Base-by-base conservation (phyloP, 1,140 invertebrate genomes). In the Drosophila sulfurigaster region DNA sequence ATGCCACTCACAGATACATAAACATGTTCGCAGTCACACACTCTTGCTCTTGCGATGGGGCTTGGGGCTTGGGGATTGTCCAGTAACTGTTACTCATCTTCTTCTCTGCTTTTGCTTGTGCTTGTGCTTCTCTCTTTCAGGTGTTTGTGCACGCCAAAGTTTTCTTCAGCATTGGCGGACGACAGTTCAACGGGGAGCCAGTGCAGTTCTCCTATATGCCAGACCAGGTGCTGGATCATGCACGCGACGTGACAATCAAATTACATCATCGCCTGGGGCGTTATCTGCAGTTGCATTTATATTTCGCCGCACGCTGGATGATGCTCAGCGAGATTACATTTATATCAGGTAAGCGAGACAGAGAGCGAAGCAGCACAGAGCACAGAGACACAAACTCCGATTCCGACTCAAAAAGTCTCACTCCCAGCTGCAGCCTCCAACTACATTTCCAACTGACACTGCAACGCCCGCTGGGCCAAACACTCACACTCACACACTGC, bases 301-400 rank as follows among this genome's bases (percentile, higher is more conserved):
- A 96, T 93, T 98, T 98, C 91, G 96, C 96, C 52, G 94, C 96
- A 5, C 94, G 95, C 73, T 98, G 97, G 97, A 96, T 98, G 78
- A 95, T 98, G 94, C 94, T 98, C 75, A 97, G 97, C 88, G 97
- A 98, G 93, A 95, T 98, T 57, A 94, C 95, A 63, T 97, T 97
- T 82, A 95, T 96, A 88, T 96, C 96, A 79, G 95, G 96, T 96
- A 93, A 95, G 94, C 92, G 57, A 35, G 5, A 58, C 28, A 95
- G 94, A 92, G 56, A 35, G 7, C 49, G 35, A 13, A 71, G 41
- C 71, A 25, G 28, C 13, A 32, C 20, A 4, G 20, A 25, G 20
- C 20, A 25, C 52, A 38, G 3, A 13, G 13, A 20, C 52, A 32
- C 28, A n/a, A 32, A 16, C 30, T 56, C 3, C 8, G 25, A 10